Base-by-base conservation (phyloP, 1,140 invertebrate genomes). In the Lasioglossum baleicum region DNA sequence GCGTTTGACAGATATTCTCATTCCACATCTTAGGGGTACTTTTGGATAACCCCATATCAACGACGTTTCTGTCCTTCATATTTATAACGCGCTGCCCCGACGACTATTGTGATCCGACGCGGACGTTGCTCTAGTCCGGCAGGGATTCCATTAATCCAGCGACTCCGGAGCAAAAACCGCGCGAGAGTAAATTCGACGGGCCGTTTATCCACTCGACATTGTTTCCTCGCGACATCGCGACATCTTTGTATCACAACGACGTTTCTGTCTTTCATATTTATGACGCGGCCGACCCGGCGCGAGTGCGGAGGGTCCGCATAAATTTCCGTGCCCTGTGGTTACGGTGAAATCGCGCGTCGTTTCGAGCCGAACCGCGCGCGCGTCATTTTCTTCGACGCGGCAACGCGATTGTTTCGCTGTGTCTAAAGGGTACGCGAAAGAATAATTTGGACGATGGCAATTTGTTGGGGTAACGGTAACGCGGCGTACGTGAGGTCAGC, bases 291-390 rank as follows among this genome's bases (percentile, higher is more conserved):
- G 65, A 53, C 64, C 51, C 53, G 56, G 17, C 15, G 40, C 31
- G 64, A 81, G 66, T 17, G 35, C 60, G n/a, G 64, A 22, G 40
- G 26, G 20, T 65, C 70, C 53, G 80, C 75, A 84, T 84, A 83
- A 74, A 86, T 86, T 77, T 83, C 68, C 76, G 31, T 85, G 76
- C 51, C 53, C 73, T 79, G 75, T 71, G 80, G 82, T 83, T 75
- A 83, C 58, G 81, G 40, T 78, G 81, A 82, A 82, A 77, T 83
- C 69, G 66, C 60, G 74, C 20, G 60, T 42, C 40, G 13, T 53
- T 13, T 8, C 44, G 44, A 48, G 13, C 8, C 44, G 44, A 4
- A 13, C 7, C 44, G 44, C 8, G 8, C 8, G 8, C 42, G 71
- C 22, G 40, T 22, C 26, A 76, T 79, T 79, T 58, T 73, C 76